Evolutionary conservation across 2,797 vertebrate genomes (phyloP).

Genomic region (Paratrypauchen microcephalus): DNA sequence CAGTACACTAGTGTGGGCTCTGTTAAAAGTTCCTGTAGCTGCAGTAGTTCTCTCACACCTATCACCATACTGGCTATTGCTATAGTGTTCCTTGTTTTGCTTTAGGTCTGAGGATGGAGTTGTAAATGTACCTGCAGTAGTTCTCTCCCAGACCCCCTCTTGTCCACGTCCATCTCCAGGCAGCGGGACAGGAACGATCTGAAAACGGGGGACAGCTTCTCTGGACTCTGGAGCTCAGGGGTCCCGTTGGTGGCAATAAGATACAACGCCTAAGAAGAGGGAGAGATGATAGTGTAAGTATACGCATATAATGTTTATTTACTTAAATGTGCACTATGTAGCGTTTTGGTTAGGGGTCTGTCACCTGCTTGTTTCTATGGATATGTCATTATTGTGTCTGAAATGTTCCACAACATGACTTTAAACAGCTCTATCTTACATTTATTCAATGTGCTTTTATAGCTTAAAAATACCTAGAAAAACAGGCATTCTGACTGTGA

Average conservation of each 20-base stretch:
- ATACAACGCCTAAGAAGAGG: constrained; percentile 86
- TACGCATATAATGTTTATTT: background rate
- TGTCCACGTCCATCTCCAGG: constrained; percentile 98
- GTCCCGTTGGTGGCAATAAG: constrained; percentile 98
- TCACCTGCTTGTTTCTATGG: too few relatives aligned
- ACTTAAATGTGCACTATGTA: too few relatives aligned
- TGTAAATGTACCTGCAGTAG: constrained; percentile 85
- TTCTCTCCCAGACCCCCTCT: constrained; percentile 93
- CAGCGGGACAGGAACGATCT: constrained; percentile 93
- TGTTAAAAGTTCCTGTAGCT: background rate
- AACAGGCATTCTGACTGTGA: too few relatives aligned
- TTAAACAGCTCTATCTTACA: too few relatives aligned
- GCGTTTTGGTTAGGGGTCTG: too few relatives aligned
- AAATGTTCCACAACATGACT: too few relatives aligned
- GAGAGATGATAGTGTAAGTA: background rate
- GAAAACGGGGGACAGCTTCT: constrained; percentile 94
- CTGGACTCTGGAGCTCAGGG: constrained; percentile 95
- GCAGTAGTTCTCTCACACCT: background rate
- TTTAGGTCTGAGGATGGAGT: too few relatives aligned
- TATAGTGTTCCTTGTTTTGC: too few relatives aligned
- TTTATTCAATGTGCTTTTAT: too few relatives aligned
- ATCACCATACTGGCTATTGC: too few relatives aligned
- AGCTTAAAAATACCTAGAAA: too few relatives aligned
- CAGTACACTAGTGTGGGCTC: background rate
- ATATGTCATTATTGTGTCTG: too few relatives aligned